Evolutionary conservation across 2,113 vertebrate species (phyloP).

Genomic region (Solenodon paradoxus): DNA sequence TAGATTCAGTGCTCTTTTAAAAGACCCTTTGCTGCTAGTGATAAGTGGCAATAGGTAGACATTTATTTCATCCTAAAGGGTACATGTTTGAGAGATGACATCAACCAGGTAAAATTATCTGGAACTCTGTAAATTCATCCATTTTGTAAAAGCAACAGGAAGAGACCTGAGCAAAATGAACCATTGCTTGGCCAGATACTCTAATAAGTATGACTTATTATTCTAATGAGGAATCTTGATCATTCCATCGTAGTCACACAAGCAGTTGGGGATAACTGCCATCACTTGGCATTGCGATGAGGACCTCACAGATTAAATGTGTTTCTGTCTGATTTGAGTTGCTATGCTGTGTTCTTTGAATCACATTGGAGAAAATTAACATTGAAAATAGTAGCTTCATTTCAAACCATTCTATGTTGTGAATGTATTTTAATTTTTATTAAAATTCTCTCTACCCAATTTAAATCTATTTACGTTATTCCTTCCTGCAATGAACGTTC

Average conservation of each 20-base stretch:
- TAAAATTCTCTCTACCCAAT: not conserved
- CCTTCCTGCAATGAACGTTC: not conserved
- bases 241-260: not conserved
- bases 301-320: not conserved
- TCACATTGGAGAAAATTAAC: conserved; percentile 34
- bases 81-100: not conserved
- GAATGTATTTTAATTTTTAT: conserved; percentile 4
- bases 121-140: not conserved
- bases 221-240: not conserved
- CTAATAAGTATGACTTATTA: not conserved
- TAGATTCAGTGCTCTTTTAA: not conserved
- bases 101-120: not conserved
- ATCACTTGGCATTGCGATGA: not conserved
- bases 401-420: conserved; percentile 11
- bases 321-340: not conserved
- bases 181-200: not conserved
- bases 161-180: not conserved
- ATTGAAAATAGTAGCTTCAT: conserved; percentile 1
- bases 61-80: not conserved
- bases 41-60: not conserved
- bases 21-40: not conserved
- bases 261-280: not conserved
- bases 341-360: not conserved
- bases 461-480: conserved; percentile 16
- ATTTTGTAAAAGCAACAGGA: conserved; percentile 27